Percentiles rank a stretch among this genome's conserved stretches.
phyloP scores from a whole-genome alignment of 2,888 invertebrate species.

The Luffia ferchaultella region DNA sequence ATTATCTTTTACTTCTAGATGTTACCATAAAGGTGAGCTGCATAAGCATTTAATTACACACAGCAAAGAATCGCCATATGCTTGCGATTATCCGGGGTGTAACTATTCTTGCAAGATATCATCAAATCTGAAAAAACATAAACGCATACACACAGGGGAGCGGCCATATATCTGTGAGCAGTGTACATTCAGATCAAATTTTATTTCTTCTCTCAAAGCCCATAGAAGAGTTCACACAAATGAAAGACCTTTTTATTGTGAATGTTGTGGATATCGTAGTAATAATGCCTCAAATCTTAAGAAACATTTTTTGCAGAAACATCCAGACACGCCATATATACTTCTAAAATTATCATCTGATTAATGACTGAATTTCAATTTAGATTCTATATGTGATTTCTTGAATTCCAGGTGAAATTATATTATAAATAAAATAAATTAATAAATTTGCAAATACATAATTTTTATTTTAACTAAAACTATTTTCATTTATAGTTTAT shows the following conservation, averaged over 20 bases:
- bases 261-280: slow-evolving; percentile 43
- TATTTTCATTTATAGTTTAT: background rate
- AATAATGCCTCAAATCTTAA: slow-evolving; percentile 59
- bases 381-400: too few species aligned
- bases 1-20: slow-evolving; percentile 23
- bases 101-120: slow-evolving; percentile 58
- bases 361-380: background rate
- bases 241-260: slow-evolving; percentile 46
- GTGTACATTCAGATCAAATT: slow-evolving; percentile 53
- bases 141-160: slow-evolving; percentile 45
- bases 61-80: slow-evolving; percentile 42
- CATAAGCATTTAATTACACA: slow-evolving; percentile 44
- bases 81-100: slow-evolving; percentile 59
- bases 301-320: slow-evolving; percentile 42
- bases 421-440: background rate
- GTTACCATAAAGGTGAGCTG: slow-evolving; percentile 42
- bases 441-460: background rate
- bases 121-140: slow-evolving; percentile 54
- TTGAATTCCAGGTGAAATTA: too few species aligned
- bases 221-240: slow-evolving; percentile 49
- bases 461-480: background rate
- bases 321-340: slow-evolving; percentile 22
- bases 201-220: slow-evolving; percentile 48
- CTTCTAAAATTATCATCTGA: slow-evolving; percentile 3
- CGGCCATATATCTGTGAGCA: slow-evolving; percentile 53